phyloP scores from a whole-genome alignment of 2,113 vertebrate species.

The Ciconia stormi region DNA sequence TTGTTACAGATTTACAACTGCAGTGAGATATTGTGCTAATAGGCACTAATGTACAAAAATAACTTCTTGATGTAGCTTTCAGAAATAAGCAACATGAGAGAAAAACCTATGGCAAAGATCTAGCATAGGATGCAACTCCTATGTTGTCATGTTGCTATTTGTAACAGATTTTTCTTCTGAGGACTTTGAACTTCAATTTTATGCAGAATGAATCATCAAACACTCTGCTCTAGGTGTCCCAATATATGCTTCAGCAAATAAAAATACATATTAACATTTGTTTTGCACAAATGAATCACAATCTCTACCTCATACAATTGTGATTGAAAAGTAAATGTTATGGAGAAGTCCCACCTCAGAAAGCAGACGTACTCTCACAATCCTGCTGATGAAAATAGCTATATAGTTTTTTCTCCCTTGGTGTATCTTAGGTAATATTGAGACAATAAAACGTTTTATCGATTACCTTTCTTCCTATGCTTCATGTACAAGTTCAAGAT shows the following conservation, averaged over 20 bases:
- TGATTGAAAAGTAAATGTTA: neutral
- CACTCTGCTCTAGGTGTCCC: neutral
- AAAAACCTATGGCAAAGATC: neutral
- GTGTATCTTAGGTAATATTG: neutral
- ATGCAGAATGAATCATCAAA: neutral
- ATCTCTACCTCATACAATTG: neutral
- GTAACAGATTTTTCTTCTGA: neutral
- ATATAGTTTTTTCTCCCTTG: neutral
- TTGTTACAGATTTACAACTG: neutral
- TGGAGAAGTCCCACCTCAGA: neutral
- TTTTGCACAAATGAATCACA: neutral
- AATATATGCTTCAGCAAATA: neutral
- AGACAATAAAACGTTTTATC: neutral
- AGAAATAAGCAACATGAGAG: neutral
- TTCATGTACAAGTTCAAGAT: neutral
- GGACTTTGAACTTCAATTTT: neutral
- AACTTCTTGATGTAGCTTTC: neutral
- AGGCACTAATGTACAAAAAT: neutral
- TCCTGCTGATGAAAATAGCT: neutral
- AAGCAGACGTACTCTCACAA: rapidly evolving
- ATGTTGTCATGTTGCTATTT: rapidly evolving
- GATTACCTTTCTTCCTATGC: neutral
- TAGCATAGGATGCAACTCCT: neutral
- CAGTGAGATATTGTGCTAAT: neutral
- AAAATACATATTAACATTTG: neutral